Evolutionary conservation across 2,888 invertebrate species (phyloP).

Genomic region (Allacma fusca): DNA sequence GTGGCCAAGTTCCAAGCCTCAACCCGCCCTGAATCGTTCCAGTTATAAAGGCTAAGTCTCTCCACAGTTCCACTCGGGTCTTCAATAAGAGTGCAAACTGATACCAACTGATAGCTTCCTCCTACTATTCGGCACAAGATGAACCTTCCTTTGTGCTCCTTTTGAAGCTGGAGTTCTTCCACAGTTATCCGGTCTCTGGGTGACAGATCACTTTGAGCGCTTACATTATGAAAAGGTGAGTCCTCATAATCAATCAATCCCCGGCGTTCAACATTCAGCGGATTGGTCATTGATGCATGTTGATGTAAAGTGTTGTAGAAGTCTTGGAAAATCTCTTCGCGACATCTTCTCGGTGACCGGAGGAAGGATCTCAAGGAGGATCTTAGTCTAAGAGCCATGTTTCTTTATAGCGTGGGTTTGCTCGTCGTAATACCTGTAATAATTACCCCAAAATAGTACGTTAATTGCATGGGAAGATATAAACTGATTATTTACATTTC

Average conservation of each 20-base stretch:
- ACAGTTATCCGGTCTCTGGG: slow-evolving; percentile 8
- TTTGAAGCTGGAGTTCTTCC: neutral
- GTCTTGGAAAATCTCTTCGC: neutral
- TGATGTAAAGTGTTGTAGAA: neutral
- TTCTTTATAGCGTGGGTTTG: too few species aligned
- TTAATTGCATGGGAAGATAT: too few species aligned
- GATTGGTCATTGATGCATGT: neutral
- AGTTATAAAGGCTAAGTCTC: slow-evolving; percentile 16
- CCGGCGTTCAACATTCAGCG: slow-evolving; percentile 2
- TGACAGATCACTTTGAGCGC: slow-evolving; percentile 10
- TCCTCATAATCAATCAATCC: slow-evolving; percentile 36
- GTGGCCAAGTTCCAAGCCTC: slow-evolving; percentile 24
- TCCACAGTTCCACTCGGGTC: slow-evolving; percentile 27
- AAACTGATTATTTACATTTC: too few species aligned
- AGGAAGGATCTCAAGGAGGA: too few species aligned
- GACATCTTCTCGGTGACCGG: neutral
- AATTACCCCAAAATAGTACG: too few species aligned
- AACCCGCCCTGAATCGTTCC: slow-evolving; percentile 13
- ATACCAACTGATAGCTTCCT: slow-evolving; percentile 26
- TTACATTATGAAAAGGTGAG: neutral
- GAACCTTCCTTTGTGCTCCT: slow-evolving; percentile 7
- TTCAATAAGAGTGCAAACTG: slow-evolving; percentile 24
- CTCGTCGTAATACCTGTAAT: too few species aligned
- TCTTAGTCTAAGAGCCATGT: too few species aligned
- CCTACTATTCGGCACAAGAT: slow-evolving; percentile 27